A percentile compares a stretch with the other conserved stretches of the same genome.
Evolutionary conservation across 2,113 vertebrate genomes (phyloP).

Genomic region (Mystacornis crossleyi): DNA sequence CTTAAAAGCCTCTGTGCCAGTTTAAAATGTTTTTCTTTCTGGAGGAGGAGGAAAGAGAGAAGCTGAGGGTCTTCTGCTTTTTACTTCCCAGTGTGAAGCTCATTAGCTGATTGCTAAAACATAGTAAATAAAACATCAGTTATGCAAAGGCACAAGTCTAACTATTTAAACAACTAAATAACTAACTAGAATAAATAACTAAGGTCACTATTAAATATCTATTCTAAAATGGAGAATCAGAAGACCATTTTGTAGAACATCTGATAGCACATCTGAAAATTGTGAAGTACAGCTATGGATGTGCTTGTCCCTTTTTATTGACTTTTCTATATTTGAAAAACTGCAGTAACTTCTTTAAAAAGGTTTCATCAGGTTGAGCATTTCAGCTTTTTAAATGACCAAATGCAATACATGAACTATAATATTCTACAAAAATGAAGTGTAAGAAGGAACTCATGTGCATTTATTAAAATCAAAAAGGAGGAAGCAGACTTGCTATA

Average conservation of each 20-base stretch:
- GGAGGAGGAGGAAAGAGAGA: background rate
- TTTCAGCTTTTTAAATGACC: background rate
- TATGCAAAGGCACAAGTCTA: background rate
- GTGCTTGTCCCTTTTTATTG: background rate
- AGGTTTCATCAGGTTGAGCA: background rate
- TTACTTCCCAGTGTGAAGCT: background rate
- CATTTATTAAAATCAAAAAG: background rate
- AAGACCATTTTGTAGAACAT: background rate
- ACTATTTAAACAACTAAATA: background rate
- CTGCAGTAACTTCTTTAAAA: background rate
- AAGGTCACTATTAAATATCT: background rate
- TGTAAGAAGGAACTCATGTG: background rate
- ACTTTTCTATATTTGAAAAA: background rate
- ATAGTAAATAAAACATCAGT: too few relatives aligned
- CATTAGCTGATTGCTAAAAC: background rate
- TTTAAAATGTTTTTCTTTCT: background rate
- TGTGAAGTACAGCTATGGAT: background rate
- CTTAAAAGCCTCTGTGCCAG: background rate
- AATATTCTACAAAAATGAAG: background rate
- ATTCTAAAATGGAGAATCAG: background rate
- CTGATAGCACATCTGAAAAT: background rate
- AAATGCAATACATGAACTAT: background rate
- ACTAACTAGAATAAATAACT: background rate
- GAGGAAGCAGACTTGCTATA: background rate
- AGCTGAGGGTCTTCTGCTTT: background rate